Base-by-base conservation (phyloP, 2,113 vertebrate genomes). In the Dicerorhinus sumatrensis region DNA sequence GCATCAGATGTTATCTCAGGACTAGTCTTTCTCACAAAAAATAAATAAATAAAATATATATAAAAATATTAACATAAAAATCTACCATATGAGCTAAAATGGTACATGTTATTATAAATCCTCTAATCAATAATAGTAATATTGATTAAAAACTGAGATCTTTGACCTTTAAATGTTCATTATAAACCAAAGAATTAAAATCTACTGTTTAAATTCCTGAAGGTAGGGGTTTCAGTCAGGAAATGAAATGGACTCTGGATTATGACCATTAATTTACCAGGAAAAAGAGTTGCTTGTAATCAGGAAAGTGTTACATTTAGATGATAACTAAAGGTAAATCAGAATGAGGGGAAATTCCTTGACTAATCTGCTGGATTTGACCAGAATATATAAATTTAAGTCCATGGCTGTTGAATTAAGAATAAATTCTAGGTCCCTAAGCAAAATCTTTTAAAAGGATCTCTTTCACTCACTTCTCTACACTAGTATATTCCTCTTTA, bases 121-220 rank as follows among this genome's bases (percentile, higher is more conserved):
- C 46, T 91, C 23, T 62, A 62, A 89, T 72, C 23, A 46, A 79
- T 65, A 42, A 62, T 39, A 92, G 7, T 20, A 88, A 77, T 54
- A 65, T 27, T 90, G 72, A 89, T 89, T 88, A 82, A 84, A 94
- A 94, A 58, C 42, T 60, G 29, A 17, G 31, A 8, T 25, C 33
- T 76, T 42, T 84, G 25, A 20, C 14, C 5, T 90, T 84, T 60
- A 46, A 88, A 93, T 75, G 36, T 9, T 85, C 23, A 62, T 70
- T 76, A 81, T 82, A 77, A 93, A 96, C 4, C 6, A 63, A 96
- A 95, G 27, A 91, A 94, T 72, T 88, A 84, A 94, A 91, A 79
- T 39, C 20, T 17, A 33, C 46, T 48, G 3, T 81, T 85, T 89
- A 51, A 86, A 73, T 86, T 94, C 16, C 51, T 89, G 33, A 89